Conservation (phyloP, 2,888 invertebrate species). For the Tholera decimalis region DNA sequence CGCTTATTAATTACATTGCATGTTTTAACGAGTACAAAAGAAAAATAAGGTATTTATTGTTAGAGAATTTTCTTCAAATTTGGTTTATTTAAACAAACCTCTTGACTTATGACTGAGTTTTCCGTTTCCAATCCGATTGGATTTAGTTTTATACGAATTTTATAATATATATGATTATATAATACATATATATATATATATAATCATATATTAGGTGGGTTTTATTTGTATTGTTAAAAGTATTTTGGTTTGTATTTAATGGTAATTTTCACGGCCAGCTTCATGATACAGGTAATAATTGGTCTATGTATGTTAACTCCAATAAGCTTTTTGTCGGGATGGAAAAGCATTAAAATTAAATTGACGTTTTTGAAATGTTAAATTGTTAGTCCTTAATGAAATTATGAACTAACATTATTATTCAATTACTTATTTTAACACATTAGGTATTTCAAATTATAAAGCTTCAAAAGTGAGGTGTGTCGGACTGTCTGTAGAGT, state of each 20-base stretch:
- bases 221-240: neutral
- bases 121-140: neutral
- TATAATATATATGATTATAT: neutral
- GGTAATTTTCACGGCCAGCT: neutral
- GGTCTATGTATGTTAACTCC: too few species aligned
- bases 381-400: too few species aligned
- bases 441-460: too few species aligned
- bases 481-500: neutral
- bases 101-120: neutral
- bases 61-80: too few species aligned
- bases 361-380: too few species aligned
- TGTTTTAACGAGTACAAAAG: slow-evolving; percentile 1
- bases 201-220: neutral
- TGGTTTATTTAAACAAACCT: neutral
- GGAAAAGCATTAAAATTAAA: too few species aligned
- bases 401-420: too few species aligned
- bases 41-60: too few species aligned
- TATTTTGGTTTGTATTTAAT: neutral
- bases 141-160: neutral
- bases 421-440: too few species aligned
- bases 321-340: too few species aligned
- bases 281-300: too few species aligned
- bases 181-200: neutral
- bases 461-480: neutral
- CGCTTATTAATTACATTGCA: neutral